Base-by-base conservation (phyloP, 2,113 vertebrate genomes). In the Rhinogobius similis region DNA sequence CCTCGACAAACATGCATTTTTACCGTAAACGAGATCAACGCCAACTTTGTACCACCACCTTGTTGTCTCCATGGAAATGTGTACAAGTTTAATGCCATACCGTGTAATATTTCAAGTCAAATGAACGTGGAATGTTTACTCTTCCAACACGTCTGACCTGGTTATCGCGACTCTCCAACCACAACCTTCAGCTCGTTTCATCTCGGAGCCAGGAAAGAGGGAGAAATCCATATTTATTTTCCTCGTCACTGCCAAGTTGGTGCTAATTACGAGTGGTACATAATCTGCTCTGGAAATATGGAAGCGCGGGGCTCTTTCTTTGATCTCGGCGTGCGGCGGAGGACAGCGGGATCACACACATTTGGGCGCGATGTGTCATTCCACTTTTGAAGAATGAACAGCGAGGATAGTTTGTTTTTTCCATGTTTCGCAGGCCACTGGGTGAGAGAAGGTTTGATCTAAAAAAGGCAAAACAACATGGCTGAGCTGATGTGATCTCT, bases 271-370 rank as follows among this genome's bases (percentile, higher is more conserved):
- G 39, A 83, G 73, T 86, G 82, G 75, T 88, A 87, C 86, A 91
- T 93, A 91, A 91, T 91, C 82, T 90, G 78, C 80, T 81, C 84
- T 89, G 88, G 70, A 85, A 87, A 92, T 91, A 79, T 58, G 52
- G 7, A 21, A 50, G 80, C 71, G 23, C 75, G 20, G 66, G 55
- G 59, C 67, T 71, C 86, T 90, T 88, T 68, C 88, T 91, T 90
- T 91, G 83, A 90, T 91, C 83, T 87, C 77, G 21, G 23, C 64
- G 46, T 65, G 83, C 77, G 50, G 70, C 50, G 26, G 70, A 76
- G 79, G 81, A 88, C 83, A 82, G 86, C 69, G 59, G 18, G 81
- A 88, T 89, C 86, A 85, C 73, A 88, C 71, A 82, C 72, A 6
- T 46, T 59, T 36, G 78, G 72, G 76, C 76, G n/a, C n/a, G n/a